These are phyloP conservation scores for Anaspis maculata DNA, from an alignment of 2,888 invertebrate genomes.

Conservation along the genomic window DNA sequence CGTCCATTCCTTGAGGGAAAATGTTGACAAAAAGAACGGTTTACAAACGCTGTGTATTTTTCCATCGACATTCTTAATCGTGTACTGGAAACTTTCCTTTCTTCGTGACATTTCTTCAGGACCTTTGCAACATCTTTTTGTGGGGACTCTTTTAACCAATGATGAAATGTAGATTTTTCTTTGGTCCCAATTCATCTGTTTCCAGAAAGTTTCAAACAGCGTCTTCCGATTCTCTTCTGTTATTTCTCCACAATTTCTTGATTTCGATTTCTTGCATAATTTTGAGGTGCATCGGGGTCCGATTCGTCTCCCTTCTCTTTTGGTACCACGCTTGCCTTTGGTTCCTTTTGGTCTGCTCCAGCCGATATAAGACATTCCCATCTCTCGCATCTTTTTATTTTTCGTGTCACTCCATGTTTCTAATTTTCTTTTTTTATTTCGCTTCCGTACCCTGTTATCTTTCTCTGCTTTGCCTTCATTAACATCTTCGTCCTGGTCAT, in stretches of 20 bases:
- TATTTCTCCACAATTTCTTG: background rate
- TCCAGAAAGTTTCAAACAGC: background rate
- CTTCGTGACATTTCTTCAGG: background rate
- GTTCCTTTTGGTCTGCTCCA: background rate
- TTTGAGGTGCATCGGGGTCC: background rate
- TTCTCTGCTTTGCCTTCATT: no score
- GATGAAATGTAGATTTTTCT: background rate
- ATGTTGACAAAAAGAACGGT: slow-evolving; percentile 9
- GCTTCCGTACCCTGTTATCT: no score
- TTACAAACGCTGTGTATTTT: slow-evolving; percentile 9
- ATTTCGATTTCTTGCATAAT: background rate
- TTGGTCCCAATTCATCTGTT: background rate
- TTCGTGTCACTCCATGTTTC: background rate
- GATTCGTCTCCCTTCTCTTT: background rate
- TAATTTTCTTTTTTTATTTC: no score
- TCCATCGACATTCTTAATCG: slow-evolving; percentile 8
- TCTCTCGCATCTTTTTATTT: background rate
- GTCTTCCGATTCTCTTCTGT: background rate
- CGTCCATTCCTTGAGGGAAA: slow-evolving; percentile 10
- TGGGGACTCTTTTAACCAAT: no score
- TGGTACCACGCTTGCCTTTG: background rate
- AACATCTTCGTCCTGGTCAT: no score
- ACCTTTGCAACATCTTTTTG: no score
- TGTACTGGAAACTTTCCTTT: slow-evolving; percentile 1
- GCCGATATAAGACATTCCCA: background rate